phyloP scores from a whole-genome alignment of 2,888 invertebrate genomes.

The Parnassius mnemosyne region DNA sequence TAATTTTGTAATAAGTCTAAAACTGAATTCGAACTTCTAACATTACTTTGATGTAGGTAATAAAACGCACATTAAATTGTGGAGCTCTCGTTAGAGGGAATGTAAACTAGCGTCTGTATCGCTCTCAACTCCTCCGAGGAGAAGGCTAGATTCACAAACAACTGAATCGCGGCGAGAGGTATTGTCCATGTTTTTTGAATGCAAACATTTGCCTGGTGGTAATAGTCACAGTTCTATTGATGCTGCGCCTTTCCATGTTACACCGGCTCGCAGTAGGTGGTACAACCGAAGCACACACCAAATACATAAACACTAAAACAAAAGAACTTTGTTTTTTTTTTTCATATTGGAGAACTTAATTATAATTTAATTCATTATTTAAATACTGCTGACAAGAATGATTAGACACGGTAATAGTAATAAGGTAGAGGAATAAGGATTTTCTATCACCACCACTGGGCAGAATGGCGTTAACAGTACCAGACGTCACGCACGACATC shows the following conservation, averaged over 20 bases:
- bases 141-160: constrained; percentile 68
- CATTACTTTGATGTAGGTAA: neutral
- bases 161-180: constrained; percentile 34
- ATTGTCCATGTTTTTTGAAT: constrained; percentile 21
- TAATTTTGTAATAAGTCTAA: too few species aligned
- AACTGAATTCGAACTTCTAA: too few species aligned
- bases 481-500: too few species aligned
- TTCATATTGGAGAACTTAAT: too few species aligned
- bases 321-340: neutral
- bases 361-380: too few species aligned
- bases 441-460: too few species aligned
- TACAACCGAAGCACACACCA: constrained; percentile 86
- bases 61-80: neutral
- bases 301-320: constrained; percentile 83
- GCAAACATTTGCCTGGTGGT: constrained; percentile 34
- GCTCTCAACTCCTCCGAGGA: constrained; percentile 68
- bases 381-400: too few species aligned
- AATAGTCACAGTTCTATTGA: constrained; percentile 79
- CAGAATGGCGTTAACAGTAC: too few species aligned
- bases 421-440: too few species aligned
- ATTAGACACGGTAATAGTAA: too few species aligned
- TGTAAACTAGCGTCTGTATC: constrained; percentile 75
- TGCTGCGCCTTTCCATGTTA: constrained; percentile 88
- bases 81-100: constrained; percentile 56
- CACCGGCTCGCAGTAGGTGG: constrained; percentile 85